Base-by-base conservation (phyloP, 2,113 vertebrate species). In the Strix aluco region DNA sequence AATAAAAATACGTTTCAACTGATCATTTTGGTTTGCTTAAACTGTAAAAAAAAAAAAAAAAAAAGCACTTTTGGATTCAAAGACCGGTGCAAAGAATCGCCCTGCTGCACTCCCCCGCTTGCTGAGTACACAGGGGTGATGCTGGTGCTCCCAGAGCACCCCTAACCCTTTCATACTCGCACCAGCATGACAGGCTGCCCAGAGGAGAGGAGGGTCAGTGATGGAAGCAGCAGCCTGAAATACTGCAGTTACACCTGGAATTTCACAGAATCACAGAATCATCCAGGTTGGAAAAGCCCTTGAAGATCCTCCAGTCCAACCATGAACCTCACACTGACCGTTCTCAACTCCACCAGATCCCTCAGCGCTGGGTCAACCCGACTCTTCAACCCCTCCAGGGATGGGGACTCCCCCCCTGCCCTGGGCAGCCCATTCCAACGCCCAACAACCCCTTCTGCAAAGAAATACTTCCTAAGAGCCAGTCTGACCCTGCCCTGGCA, bases 21-120 rank as follows among this genome's bases (percentile, higher is more conserved):
- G 20, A 8, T 65, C 0, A 5, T 6, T 55, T 5, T 5, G 15
- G 2, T 25, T 54, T n/a, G 6, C 5, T 34, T 3, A 2, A 51
- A 11, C 5, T 4, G 30, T 1, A 0, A 16, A 27, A 47, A 51
- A 6, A 1, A 26, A 14, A 23, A n/a, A n/a, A 26, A 62, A 17
- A 44, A 44, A 44, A 7, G 16, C 47, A 47, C 6, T 25, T 23
- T 5, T 62, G 44, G 42, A 8, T 8, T 30, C 46, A 13, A 22
- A 19, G 44, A 18, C 2, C 0, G 2, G 58, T 3, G 30, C 30
- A 11, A 15, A n/a, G 57, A 23, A 4, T 17, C 1, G 0, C 34
- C 42, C 30, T 7, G 21, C 21, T 4, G 55, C 47, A 47, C 82
- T n/a, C 13, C 47, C 13, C 13, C 9, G 1, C 38, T 15, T 6